Evolutionary conservation across 2,113 vertebrate genomes (phyloP).

Genomic region (Burhinus bistriatus): DNA sequence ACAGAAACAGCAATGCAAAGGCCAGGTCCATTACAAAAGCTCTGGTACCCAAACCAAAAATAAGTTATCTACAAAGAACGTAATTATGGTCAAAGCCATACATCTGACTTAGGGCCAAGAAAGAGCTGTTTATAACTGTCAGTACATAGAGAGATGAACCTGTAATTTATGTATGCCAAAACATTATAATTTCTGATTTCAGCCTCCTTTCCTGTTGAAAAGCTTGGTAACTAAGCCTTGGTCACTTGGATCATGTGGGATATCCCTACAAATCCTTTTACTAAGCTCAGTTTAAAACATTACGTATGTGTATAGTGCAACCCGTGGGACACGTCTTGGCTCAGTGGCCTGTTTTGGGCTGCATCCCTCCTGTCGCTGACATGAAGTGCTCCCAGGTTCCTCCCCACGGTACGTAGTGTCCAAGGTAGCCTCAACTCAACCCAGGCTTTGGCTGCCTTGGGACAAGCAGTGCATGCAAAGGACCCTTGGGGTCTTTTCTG

Average conservation of each 20-base stretch:
- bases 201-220: slow-evolving; percentile 16
- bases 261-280: not conserved
- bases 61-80: slow-evolving; percentile 34
- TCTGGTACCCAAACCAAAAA: slow-evolving; percentile 18
- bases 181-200: slow-evolving; percentile 42
- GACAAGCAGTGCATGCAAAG: not conserved
- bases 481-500: too few species aligned
- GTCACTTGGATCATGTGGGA: not conserved
- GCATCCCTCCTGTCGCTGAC: not conserved
- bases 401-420: not conserved
- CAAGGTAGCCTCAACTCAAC: not conserved
- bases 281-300: not conserved
- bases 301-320: not conserved
- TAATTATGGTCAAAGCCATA: slow-evolving; percentile 56
- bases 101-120: slow-evolving; percentile 1
- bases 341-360: not conserved
- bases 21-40: not conserved
- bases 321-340: not conserved
- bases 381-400: not conserved
- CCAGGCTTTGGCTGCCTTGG: not conserved
- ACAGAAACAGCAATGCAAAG: not conserved
- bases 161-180: slow-evolving; percentile 35
- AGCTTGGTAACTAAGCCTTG: not conserved
- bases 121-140: slow-evolving; percentile 46
- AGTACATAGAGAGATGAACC: slow-evolving; percentile 5